Percentiles rank a stretch among this genome's conserved stretches.
phyloP scores from a whole-genome alignment of 2,113 vertebrate species.

The Desmodus rotundus region DNA sequence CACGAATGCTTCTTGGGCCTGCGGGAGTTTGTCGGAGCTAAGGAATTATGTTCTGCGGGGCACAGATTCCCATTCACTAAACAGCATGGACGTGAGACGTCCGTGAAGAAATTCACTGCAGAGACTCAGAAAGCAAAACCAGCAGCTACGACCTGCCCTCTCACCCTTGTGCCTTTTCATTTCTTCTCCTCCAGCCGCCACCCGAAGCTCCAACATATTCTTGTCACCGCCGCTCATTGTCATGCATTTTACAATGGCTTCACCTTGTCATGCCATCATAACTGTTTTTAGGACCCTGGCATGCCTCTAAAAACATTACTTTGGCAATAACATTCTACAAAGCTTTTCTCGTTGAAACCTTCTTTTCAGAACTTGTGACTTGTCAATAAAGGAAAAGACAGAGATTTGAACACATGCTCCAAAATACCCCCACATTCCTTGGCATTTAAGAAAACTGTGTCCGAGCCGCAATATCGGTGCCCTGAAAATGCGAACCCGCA shows the following conservation, averaged over 20 bases:
- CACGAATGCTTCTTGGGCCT: neutral
- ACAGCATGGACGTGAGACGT: too few species aligned
- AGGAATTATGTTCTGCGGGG: too few species aligned
- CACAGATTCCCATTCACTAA: neutral
- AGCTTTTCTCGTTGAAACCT: neutral
- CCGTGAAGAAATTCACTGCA: neutral
- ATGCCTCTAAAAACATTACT: neutral
- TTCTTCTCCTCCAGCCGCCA: neutral
- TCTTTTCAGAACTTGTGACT: neutral
- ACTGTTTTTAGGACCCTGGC: neutral
- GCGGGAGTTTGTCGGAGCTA: neutral
- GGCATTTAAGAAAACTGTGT: too few species aligned
- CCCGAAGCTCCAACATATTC: too few species aligned
- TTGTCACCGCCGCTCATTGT: neutral
- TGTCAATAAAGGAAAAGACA: neutral
- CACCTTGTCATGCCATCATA: neutral
- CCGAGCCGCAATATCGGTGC: too few species aligned
- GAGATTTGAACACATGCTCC: too few species aligned
- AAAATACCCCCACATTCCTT: too few species aligned
- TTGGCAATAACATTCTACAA: too few species aligned
- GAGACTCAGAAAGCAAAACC: neutral
- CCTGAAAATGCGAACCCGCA: too few species aligned
- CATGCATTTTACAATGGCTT: too few species aligned
- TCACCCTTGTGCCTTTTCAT: fast-evolving
- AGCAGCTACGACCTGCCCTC: too few species aligned